A percentile compares a stretch with the other conserved stretches of the same genome.
Evolutionary conservation across 2,888 invertebrate species (phyloP).

Genomic region (Tortrix viridana): DNA sequence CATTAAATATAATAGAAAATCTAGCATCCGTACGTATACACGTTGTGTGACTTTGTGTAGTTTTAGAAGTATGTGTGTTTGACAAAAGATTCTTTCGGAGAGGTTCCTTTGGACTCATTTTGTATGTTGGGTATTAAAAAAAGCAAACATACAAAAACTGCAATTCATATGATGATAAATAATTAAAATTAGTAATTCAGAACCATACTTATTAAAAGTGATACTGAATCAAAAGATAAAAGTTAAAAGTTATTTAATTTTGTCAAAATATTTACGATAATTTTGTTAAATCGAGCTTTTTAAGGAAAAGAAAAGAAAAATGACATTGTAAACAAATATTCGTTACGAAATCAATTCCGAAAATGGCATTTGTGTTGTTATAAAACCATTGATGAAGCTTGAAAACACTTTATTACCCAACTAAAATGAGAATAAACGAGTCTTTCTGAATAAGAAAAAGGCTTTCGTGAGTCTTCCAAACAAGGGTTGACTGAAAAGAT

Average conservation of each 20-base stretch:
- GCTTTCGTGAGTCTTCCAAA: slow-evolving; percentile 75
- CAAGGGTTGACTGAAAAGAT: slow-evolving; percentile 71
- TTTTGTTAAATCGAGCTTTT: too few relatives aligned
- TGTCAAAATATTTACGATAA: too few relatives aligned
- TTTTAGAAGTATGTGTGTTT: slow-evolving; percentile 51
- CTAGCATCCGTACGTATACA: slow-evolving; percentile 61
- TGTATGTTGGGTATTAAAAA: neutral
- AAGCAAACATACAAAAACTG: neutral
- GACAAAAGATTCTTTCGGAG: slow-evolving; percentile 25
- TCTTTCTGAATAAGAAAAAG: slow-evolving; percentile 29
- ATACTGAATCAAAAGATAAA: too few relatives aligned
- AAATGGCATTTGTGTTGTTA: too few relatives aligned
- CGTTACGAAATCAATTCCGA: too few relatives aligned
- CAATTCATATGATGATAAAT: too few relatives aligned
- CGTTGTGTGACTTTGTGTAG: slow-evolving; percentile 60
- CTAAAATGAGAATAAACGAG: neutral
- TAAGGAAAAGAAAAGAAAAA: too few relatives aligned
- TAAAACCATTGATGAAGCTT: too few relatives aligned
- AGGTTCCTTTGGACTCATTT: slow-evolving; percentile 7
- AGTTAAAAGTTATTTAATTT: too few relatives aligned
- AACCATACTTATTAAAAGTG: too few relatives aligned
- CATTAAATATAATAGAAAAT: slow-evolving; percentile 27
- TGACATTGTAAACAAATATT: too few relatives aligned
- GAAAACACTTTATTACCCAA: neutral
- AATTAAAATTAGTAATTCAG: too few relatives aligned